phyloP scores from a whole-genome alignment of 2,113 vertebrate genomes.

The Strix uralensis region DNA sequence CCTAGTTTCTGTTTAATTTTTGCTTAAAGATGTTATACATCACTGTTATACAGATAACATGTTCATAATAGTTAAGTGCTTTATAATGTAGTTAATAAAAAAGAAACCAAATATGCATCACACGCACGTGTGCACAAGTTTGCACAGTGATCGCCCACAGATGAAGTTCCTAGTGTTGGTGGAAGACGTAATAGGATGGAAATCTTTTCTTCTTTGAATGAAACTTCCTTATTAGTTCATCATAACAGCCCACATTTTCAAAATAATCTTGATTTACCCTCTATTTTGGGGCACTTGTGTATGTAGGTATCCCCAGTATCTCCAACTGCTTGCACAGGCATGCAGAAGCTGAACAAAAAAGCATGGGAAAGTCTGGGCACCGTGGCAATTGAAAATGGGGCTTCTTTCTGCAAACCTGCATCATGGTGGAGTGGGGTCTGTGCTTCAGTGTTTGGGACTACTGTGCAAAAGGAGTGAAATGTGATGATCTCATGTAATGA shows the following conservation, averaged over 20 bases:
- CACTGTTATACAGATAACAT: background rate
- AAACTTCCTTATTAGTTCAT: background rate
- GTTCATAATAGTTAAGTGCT: background rate
- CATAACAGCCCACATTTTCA: background rate
- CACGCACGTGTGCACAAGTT: background rate
- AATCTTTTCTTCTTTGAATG: background rate
- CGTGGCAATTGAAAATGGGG: background rate
- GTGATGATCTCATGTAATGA: background rate
- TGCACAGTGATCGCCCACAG: background rate
- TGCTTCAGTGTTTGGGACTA: background rate
- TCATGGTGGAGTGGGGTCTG: background rate
- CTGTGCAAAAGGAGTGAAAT: background rate
- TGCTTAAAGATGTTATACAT: background rate
- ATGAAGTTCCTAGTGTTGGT: background rate
- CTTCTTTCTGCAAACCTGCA: background rate
- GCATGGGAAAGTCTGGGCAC: background rate
- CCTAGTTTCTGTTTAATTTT: background rate
- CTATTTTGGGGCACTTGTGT: background rate
- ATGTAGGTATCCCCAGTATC: background rate
- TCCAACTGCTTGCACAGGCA: background rate
- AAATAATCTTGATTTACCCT: background rate
- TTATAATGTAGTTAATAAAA: background rate
- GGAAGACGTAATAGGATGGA: background rate
- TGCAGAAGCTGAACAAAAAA: background rate
- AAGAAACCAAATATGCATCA: background rate